Conservation (phyloP, 2,888 invertebrate species). For the Drosophila paranaensis region DNA sequence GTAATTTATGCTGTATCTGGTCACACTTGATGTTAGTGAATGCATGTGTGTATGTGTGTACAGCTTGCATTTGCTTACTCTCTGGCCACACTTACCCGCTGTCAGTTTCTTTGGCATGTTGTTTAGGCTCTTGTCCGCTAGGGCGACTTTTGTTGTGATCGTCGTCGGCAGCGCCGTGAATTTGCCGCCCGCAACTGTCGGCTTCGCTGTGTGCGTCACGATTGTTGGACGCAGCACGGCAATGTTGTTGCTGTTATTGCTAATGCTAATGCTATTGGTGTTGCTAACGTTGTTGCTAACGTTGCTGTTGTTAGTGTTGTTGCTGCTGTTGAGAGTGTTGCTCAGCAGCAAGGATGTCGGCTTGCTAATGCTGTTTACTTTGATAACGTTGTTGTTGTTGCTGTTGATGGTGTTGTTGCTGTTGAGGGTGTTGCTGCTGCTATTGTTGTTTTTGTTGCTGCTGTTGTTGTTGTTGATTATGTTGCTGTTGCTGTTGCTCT, state of each 20-base stretch:
- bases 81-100: constrained; percentile 59
- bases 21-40: neutral
- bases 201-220: constrained; percentile 44
- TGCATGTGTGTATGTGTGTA: neutral
- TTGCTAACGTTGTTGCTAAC: neutral
- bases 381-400: constrained; percentile 46
- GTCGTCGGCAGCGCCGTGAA: constrained; percentile 57
- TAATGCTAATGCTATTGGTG: neutral
- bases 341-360: constrained; percentile 34
- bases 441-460: constrained; percentile 47
- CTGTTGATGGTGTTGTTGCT: constrained; percentile 11
- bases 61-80: neutral
- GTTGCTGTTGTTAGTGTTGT: constrained; percentile 27
- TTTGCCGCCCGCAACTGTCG: constrained; percentile 52
- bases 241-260: constrained; percentile 12
- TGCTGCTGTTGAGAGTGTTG: constrained; percentile 72
- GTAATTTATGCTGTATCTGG: too few species aligned
- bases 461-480: constrained; percentile 55
- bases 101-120: constrained; percentile 73
- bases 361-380: constrained; percentile 34
- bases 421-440: neutral
- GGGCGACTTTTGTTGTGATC: constrained; percentile 46
- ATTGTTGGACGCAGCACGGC: constrained; percentile 38
- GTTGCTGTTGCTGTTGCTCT: constrained; percentile 66
- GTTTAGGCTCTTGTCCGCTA: constrained; percentile 51